Evolutionary conservation across 2,797 vertebrate species (phyloP), one percentile per base, ranked within the genome.

Genomic region (Anguilla megastoma): DNA sequence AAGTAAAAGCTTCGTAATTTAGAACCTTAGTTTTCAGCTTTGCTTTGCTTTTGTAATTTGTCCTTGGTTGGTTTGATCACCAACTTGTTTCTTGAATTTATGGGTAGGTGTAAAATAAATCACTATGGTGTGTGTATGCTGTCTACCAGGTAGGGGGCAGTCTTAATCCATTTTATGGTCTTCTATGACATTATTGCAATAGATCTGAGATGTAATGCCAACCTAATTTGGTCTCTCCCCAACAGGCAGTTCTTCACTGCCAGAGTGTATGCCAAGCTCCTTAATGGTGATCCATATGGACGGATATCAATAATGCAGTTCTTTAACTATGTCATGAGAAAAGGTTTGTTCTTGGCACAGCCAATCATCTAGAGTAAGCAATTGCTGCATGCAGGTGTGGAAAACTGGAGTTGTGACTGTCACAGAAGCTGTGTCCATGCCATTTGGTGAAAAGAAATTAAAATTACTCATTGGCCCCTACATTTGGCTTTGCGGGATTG

Each of bases 251-350:
- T 99, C 93, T 99, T 99, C 91, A 98, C 97, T 89, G 97, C 98
- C 10, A 97, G 97, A 95, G 97, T 99, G 50, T 99, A 98, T 89
- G 97, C 97, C 92, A 99, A 99, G 92, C 97, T 99, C 90, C 96
- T 99, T 87, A 96, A 98, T 93, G 98, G 90, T 56, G 98, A 99
- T 93, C 97, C 97, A 10, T 98, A 98, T 2, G 98, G 99, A 91
- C 96, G 99, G 91, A 98, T 99, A 94, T 99, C 99, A 88, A 99
- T 99, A 91, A 99, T 99, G 98, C 98, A 99, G 93, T 99, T 99
- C 94, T 99, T 99, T 91, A 99, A 99, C 94, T 99, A 99, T 18
- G 98, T 99, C 91, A 99, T 99, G 98, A 96, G 98, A 91, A 99
- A 99, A 98, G 98, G 98, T 99, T 84, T 90, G 94, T 85, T 30